Percentiles rank a stretch among this genome's conserved stretches.
Evolutionary conservation across 1,140 invertebrate species (phyloP).

Genomic region (Drosophila murphyi): DNA sequence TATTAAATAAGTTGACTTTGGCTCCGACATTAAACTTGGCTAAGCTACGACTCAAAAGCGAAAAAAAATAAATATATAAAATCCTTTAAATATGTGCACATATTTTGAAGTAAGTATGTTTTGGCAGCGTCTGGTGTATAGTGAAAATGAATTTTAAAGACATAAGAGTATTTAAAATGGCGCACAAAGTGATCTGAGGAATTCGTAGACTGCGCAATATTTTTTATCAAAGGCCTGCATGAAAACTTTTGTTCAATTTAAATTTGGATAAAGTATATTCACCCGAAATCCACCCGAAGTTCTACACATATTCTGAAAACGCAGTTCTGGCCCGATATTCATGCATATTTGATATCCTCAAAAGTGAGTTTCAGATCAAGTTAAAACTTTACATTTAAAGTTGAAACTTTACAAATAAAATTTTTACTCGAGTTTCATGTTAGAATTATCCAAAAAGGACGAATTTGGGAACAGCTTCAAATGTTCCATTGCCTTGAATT

Average conservation of each 20-base stretch:
- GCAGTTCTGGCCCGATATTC: too few species aligned
- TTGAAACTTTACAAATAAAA: not conserved
- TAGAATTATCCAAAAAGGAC: not conserved
- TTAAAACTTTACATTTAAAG: not conserved
- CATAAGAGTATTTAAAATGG: not conserved
- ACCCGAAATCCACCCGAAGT: too few species aligned
- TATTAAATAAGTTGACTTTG: conserved; percentile 77
- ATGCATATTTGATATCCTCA: too few species aligned
- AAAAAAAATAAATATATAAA: not conserved
- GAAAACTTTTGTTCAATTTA: too few species aligned
- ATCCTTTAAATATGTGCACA: not conserved
- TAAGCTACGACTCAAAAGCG: not conserved
- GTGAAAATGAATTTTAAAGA: not conserved
- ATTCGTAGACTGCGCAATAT: too few species aligned
- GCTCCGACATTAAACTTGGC: conserved; percentile 38
- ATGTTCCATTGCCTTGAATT: too few species aligned
- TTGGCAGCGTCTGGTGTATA: not conserved
- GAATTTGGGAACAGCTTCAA: too few species aligned
- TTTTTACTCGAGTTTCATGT: not conserved
- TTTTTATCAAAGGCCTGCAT: too few species aligned
- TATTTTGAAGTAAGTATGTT: not conserved
- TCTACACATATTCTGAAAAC: too few species aligned
- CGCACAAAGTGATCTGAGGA: not conserved
- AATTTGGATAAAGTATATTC: too few species aligned
- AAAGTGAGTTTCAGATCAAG: not conserved